A percentile compares a stretch with the other conserved stretches of the same genome.
Evolutionary conservation across 2,888 invertebrate species (phyloP).

Genomic region (Allacma fusca): DNA sequence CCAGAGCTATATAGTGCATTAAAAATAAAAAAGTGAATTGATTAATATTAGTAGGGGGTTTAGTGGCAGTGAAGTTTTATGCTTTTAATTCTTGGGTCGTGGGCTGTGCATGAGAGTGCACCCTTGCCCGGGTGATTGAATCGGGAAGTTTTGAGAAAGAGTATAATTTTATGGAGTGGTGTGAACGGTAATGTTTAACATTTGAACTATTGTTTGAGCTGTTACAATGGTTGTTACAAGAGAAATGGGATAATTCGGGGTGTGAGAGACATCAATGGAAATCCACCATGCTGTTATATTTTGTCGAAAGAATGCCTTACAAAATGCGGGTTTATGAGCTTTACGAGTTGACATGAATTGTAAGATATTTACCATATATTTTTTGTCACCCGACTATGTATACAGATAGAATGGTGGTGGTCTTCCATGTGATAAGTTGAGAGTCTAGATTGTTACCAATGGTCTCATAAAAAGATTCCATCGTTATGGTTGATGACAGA

Average conservation of each 20-base stretch:
- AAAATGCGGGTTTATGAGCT: constrained; percentile 14
- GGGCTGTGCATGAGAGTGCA: too few species aligned
- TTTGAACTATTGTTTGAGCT: too few species aligned
- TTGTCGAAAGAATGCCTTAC: background rate
- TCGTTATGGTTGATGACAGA: constrained; percentile 16
- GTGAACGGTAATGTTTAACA: too few species aligned
- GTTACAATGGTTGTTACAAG: too few species aligned
- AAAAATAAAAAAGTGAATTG: too few species aligned
- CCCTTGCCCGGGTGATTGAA: too few species aligned
- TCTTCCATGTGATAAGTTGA: constrained; percentile 37
- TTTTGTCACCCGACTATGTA: constrained; percentile 11
- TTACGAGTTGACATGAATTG: constrained; percentile 28
- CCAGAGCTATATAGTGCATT: too few species aligned
- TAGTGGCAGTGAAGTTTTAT: too few species aligned
- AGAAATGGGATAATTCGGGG: background rate
- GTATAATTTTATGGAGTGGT: too few species aligned
- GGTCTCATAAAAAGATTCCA: constrained; percentile 23
- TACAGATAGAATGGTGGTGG: background rate
- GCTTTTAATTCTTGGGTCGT: too few species aligned
- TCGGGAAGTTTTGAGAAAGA: too few species aligned
- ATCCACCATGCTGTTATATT: constrained; percentile 7
- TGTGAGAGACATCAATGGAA: background rate
- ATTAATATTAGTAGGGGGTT: too few species aligned
- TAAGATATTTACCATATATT: constrained; percentile 27
- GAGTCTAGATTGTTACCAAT: constrained; percentile 25